Evolutionary conservation across 2,888 invertebrate species (phyloP), one percentile per base, ranked within the genome.

Genomic region (Melanargia galathea): DNA sequence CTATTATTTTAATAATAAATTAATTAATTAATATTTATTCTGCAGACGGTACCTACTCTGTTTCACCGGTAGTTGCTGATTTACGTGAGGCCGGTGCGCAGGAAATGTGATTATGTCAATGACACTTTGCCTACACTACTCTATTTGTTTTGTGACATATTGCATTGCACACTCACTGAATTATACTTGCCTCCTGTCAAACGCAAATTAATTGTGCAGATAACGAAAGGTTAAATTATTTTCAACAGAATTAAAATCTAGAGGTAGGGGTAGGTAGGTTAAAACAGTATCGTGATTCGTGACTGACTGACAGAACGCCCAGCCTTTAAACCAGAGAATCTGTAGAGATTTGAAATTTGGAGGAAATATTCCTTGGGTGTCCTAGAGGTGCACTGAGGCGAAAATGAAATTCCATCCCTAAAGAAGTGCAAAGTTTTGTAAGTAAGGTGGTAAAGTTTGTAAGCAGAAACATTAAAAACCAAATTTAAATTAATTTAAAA

Each of bases 1-100:
- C n/a, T n/a, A 38, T 11, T 38, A n/a, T 5, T 11, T 35, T n/a
- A 11, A n/a, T 38, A n/a, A 13, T 0, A n/a, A 38, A 30, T 4
- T 38, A 2, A 38, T 4, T n/a, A 13, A 3, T 35, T 8, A 18
- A 49, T 8, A 51, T 18, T 71, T 70, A 33, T 71, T 74, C 18
- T 86, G 80, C 72, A 38, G 67, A 64, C 79, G 10, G 64, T 85
- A 78, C 80, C 52, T 60, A 65, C 72, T 80, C 80, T 85, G 82
- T 83, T 78, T 81, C 79, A 73, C 81, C 80, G 79, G 79, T 75
- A 79, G 77, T 76, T 65, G 71, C 62, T 48, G 59, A 65, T 65
- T 67, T 62, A 67, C 63, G 71, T 70, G 69, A 74, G 74, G 75
- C 70, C 73, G 45, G 45, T 20, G 72, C 77, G 75, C 73, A 68